Evolutionary conservation across 2,797 vertebrate genomes (phyloP).

Genomic region (Sebastes miniatus): DNA sequence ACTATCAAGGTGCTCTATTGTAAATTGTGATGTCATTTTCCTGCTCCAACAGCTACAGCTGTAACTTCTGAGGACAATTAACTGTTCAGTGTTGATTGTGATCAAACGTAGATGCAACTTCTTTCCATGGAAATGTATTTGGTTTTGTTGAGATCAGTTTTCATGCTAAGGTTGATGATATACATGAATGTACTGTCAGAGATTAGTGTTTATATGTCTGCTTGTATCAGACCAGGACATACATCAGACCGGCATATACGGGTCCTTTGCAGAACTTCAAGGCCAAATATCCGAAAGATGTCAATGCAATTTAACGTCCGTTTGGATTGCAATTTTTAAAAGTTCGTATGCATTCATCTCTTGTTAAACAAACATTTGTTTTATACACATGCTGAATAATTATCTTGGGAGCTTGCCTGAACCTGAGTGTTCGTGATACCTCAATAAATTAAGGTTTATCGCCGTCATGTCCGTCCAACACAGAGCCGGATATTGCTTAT

Average conservation of each 20-base stretch:
- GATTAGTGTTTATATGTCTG: not conserved
- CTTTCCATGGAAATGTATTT: not conserved
- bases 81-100: not conserved
- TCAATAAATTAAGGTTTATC: accelerated
- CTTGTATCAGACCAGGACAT: not conserved
- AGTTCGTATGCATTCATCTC: too few species aligned
- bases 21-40: not conserved
- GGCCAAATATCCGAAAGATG: too few species aligned
- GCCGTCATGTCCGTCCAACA: accelerated
- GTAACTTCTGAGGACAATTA: not conserved
- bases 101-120: not conserved
- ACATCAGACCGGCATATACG: not conserved
- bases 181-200: not conserved
- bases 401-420: too few species aligned
- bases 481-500: too few species aligned
- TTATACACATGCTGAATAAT: too few species aligned
- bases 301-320: too few species aligned
- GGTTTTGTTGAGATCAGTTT: not conserved
- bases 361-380: too few species aligned
- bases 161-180: not conserved
- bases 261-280: too few species aligned
- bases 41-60: not conserved
- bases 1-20: not conserved
- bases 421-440: too few species aligned
- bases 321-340: too few species aligned